Percentiles rank a stretch among this genome's conserved stretches.
phyloP scores from a whole-genome alignment of 2,888 invertebrate species.

The Vanessa cardui region DNA sequence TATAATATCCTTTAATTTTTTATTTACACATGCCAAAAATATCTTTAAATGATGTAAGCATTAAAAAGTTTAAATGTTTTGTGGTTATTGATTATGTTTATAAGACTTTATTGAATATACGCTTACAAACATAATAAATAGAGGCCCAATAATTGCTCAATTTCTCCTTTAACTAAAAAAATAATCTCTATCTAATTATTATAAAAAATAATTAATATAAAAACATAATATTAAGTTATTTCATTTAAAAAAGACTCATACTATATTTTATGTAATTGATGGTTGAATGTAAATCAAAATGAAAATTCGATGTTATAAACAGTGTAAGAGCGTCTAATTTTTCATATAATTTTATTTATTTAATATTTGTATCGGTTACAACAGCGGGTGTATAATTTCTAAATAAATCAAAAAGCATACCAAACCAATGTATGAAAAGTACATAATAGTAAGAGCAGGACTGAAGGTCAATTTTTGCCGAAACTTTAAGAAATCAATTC shows the following conservation, averaged over 20 bases:
- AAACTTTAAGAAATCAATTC: too few species aligned
- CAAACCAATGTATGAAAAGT: too few species aligned
- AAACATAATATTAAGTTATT: background rate
- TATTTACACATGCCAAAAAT: background rate
- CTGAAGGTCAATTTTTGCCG: too few species aligned
- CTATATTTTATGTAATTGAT: background rate
- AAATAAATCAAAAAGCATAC: too few species aligned
- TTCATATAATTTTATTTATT: background rate
- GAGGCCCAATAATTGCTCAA: slow-evolving; percentile 24
- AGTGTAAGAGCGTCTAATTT: background rate
- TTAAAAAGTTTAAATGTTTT: background rate
- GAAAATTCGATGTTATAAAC: background rate
- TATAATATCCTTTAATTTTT: background rate
- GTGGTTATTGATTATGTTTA: background rate
- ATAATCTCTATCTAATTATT: background rate
- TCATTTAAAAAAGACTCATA: background rate
- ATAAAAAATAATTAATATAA: background rate
- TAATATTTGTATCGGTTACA: too few species aligned
- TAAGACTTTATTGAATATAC: background rate
- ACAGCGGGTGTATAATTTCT: too few species aligned
- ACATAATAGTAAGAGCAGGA: too few species aligned
- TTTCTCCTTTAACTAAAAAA: slow-evolving; percentile 16
- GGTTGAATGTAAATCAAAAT: background rate
- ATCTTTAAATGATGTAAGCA: too few species aligned
- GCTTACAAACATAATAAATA: background rate